These are phyloP conservation scores for Pelusios castaneus DNA, from an alignment of 2,113 vertebrate genomes.

Conservation along the genomic window DNA sequence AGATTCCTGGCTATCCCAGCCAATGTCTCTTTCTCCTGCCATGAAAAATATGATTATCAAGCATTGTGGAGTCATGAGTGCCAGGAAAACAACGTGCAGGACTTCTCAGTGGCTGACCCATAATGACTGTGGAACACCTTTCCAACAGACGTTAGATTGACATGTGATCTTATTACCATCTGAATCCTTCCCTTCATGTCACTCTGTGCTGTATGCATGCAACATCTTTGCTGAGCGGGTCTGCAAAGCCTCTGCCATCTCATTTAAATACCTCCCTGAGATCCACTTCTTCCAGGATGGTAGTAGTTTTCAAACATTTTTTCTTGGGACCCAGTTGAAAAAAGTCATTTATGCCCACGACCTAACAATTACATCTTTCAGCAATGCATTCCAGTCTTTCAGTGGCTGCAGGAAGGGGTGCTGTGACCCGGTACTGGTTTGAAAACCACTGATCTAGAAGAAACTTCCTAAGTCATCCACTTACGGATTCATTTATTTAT, in stretches of 20 bases:
- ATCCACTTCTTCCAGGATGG: background rate
- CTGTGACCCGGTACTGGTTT: no score
- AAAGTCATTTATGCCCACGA: no score
- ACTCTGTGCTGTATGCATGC: background rate
- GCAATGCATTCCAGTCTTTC: no score
- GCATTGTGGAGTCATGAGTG: background rate
- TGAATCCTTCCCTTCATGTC: background rate
- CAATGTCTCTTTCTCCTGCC: background rate
- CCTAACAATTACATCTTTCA: no score
- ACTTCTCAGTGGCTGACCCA: background rate
- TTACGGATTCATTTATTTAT: background rate
- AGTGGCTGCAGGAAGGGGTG: no score
- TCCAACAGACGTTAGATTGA: background rate
- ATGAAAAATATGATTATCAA: background rate
- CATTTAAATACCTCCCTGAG: background rate
- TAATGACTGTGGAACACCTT: background rate
- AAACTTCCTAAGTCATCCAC: background rate
- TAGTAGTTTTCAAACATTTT: no score
- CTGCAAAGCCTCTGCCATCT: background rate
- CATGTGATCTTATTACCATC: background rate
- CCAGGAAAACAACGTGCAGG: background rate
- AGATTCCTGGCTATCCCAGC: background rate
- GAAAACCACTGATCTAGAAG: no score
- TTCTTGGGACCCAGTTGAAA: no score
- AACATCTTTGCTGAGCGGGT: background rate